phyloP scores from a whole-genome alignment of 1,140 invertebrate genomes.

The Musca vetustissima region DNA sequence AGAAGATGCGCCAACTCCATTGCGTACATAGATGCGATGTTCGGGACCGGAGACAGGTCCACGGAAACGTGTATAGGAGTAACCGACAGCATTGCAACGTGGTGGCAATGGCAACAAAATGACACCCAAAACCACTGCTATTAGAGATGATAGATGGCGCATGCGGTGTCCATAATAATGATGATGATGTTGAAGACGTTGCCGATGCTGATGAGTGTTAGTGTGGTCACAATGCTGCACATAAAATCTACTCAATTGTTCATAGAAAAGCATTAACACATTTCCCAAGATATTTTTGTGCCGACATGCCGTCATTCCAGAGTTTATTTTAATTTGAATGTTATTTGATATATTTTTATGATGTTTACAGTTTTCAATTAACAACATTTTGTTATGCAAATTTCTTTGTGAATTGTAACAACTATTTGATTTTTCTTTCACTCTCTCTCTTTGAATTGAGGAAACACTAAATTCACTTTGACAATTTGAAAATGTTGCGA shows the following conservation, averaged over 20 bases:
- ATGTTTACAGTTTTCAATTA: slow-evolving; percentile 2
- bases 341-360: neutral
- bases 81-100: slow-evolving; percentile 58
- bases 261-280: slow-evolving; percentile 35
- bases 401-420: neutral
- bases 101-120: slow-evolving; percentile 15
- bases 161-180: neutral
- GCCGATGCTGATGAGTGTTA: too few relatives aligned
- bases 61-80: slow-evolving; percentile 66
- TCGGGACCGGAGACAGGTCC: slow-evolving; percentile 66
- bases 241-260: slow-evolving; percentile 15
- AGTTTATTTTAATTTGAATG: neutral
- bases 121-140: neutral
- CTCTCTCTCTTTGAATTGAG: neutral
- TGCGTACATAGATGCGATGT: slow-evolving; percentile 59
- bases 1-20: slow-evolving; percentile 50
- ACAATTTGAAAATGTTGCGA: neutral
- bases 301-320: neutral
- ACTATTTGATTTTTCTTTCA: neutral
- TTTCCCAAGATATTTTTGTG: neutral
- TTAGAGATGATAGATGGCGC: neutral
- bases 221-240: neutral
- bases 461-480: slow-evolving; percentile 18
- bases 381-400: slow-evolving; percentile 1
- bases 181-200: neutral